Percentiles rank a stretch among this genome's conserved stretches.
Conservation (phyloP, 1,140 invertebrate genomes). For the Chlorops oryzae region DNA sequence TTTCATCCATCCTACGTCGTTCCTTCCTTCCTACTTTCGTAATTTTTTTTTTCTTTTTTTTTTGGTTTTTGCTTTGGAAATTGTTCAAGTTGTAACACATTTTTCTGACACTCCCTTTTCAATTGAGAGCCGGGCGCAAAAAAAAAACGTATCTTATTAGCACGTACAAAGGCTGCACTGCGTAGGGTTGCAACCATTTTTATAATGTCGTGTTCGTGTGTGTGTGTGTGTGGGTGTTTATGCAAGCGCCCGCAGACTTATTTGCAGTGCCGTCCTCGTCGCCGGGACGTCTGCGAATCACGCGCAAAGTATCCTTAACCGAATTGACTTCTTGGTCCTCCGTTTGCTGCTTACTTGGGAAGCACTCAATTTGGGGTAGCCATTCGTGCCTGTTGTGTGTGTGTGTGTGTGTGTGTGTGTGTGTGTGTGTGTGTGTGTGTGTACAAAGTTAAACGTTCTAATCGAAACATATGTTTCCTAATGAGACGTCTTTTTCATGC, state of each 20-base stretch:
- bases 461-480: constrained; percentile 15
- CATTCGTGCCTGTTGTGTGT: too few species aligned
- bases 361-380: constrained; percentile 1
- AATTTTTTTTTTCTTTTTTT: too few species aligned
- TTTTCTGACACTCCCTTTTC: too few species aligned
- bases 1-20: too few species aligned
- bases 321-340: constrained; percentile 4
- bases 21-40: too few species aligned
- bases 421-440: background rate
- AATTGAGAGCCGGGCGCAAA: too few species aligned
- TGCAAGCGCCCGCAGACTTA: background rate
- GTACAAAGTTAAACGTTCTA: constrained; percentile 5
- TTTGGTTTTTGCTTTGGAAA: too few species aligned
- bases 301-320: constrained; percentile 10
- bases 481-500: constrained; percentile 15
- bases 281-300: constrained; percentile 1
- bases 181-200: too few species aligned
- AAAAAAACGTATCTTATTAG: too few species aligned
- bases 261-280: background rate
- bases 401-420: background rate
- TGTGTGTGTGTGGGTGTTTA: constrained; percentile 12
- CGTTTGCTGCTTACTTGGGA: background rate
- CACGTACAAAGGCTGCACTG: too few species aligned
- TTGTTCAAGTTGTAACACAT: too few species aligned
- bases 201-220: background rate